Evolutionary conservation across 2,797 vertebrate genomes (phyloP).

Genomic region (Hylomyscus alleni): DNA sequence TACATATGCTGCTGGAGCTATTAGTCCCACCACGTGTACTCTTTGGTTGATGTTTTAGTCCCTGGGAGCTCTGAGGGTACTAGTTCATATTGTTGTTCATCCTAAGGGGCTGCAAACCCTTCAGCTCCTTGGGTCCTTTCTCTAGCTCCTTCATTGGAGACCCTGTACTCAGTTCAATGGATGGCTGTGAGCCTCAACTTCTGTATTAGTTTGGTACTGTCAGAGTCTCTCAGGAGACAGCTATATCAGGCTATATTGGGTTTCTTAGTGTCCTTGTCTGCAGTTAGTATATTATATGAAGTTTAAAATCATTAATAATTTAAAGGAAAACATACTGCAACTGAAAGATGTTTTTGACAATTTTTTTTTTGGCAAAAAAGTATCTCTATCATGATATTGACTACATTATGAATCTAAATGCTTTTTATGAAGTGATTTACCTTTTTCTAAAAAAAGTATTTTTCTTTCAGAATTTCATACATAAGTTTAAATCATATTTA

Average conservation of each 20-base stretch:
- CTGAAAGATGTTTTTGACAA: conserved; percentile 59
- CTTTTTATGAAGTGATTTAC: not conserved
- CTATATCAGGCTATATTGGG: not conserved
- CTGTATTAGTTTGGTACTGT: too few relatives aligned
- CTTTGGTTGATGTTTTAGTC: too few relatives aligned
- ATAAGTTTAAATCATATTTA: not conserved
- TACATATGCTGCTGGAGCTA: too few relatives aligned
- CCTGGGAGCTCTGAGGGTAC: too few relatives aligned
- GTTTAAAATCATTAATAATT: conserved; percentile 47
- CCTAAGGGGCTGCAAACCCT: too few relatives aligned
- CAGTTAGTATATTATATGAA: conserved; percentile 53
- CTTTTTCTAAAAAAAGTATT: not conserved
- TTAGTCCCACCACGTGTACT: too few relatives aligned
- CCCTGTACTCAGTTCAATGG: too few relatives aligned
- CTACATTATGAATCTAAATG: conserved; percentile 35
- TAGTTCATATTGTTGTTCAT: too few relatives aligned
- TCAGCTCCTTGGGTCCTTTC: too few relatives aligned
- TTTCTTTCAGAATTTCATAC: not conserved
- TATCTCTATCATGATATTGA: conserved; percentile 13
- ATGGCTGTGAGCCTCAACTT: too few relatives aligned
- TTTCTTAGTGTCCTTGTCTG: conserved; percentile 52
- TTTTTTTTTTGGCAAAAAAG: conserved; percentile 23
- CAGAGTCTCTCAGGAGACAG: too few relatives aligned
- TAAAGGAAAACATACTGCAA: not conserved
- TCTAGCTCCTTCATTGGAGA: too few relatives aligned